Percentiles rank a stretch among this genome's conserved stretches.
These are phyloP conservation scores for Marmota monax DNA, from an alignment of 2,113 vertebrate species.

Conservation along the genomic window DNA sequence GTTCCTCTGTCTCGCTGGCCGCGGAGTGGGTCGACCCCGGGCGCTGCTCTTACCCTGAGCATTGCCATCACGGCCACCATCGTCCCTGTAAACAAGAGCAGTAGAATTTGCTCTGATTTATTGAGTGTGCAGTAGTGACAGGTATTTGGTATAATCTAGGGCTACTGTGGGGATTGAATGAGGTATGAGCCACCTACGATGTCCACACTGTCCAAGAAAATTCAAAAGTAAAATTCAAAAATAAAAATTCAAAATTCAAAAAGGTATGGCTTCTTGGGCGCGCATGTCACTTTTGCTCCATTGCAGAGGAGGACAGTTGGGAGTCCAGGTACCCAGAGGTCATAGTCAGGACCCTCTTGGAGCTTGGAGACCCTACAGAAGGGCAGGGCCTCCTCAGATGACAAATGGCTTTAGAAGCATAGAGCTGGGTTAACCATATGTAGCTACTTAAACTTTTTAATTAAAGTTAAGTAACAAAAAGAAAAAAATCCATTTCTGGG, in stretches of 20 bases:
- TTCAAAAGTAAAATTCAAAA: too few species aligned
- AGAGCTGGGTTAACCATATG: background rate
- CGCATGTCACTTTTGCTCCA: too few species aligned
- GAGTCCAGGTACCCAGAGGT: too few species aligned
- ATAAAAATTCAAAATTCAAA: too few species aligned
- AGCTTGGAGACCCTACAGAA: background rate
- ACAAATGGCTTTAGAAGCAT: accelerated
- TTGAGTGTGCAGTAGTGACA: background rate
- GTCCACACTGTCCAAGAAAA: accelerated
- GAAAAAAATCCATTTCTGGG: background rate
- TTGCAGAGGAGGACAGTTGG: too few species aligned
- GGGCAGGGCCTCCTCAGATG: background rate
- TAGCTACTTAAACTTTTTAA: background rate
- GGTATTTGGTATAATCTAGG: too few species aligned
- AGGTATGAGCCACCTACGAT: background rate
- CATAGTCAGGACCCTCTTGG: background rate
- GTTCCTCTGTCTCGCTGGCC: background rate
- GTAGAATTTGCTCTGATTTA: background rate
- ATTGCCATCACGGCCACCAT: accelerated
- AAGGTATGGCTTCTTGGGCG: too few species aligned
- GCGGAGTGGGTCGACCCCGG: background rate
- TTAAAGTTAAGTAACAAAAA: background rate
- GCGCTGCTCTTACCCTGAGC: background rate
- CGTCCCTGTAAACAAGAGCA: background rate
- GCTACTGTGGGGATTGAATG: too few species aligned